Conservation (phyloP, 2,113 vertebrate species). For the Cephalopterus ornatus region DNA sequence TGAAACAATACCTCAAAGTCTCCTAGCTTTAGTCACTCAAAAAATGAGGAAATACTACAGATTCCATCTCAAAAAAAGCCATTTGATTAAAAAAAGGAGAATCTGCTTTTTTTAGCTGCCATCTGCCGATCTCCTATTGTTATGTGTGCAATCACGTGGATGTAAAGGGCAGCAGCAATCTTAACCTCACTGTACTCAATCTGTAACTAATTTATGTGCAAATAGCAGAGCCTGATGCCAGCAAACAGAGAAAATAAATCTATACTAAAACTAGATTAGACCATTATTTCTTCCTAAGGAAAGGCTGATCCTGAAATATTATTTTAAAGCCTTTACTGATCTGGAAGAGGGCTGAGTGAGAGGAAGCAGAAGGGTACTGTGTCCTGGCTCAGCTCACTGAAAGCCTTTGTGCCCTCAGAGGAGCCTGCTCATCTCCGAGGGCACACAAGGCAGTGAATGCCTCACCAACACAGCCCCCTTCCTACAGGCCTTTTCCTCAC, state of each 20-base stretch:
- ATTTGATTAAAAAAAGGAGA: slow-evolving; percentile 48
- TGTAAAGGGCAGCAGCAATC: slow-evolving; percentile 2
- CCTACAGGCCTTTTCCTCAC: neutral
- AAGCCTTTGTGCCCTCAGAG: fast-evolving
- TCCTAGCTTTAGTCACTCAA: slow-evolving; percentile 4
- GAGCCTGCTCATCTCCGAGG: neutral
- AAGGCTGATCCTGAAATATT: neutral
- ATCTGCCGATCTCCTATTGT: slow-evolving; percentile 50
- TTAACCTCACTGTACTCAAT: neutral
- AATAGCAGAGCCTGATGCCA: neutral
- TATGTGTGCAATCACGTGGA: slow-evolving; percentile 22
- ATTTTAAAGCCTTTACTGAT: neutral
- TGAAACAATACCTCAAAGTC: neutral
- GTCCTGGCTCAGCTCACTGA: neutral
- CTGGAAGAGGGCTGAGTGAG: neutral
- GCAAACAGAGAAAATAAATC: neutral
- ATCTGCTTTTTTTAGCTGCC: slow-evolving; percentile 48
- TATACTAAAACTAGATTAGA: neutral
- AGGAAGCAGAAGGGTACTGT: neutral
- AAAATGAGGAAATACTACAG: neutral
- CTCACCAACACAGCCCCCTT: neutral
- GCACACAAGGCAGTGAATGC: neutral
- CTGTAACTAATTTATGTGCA: slow-evolving; percentile 26
- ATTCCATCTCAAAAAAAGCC: slow-evolving; percentile 38
- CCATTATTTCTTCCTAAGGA: neutral